A percentile compares a stretch with the other conserved stretches of the same genome.
Conservation (phyloP, 2,797 vertebrate genomes). For the Spinus olivaceus region DNA sequence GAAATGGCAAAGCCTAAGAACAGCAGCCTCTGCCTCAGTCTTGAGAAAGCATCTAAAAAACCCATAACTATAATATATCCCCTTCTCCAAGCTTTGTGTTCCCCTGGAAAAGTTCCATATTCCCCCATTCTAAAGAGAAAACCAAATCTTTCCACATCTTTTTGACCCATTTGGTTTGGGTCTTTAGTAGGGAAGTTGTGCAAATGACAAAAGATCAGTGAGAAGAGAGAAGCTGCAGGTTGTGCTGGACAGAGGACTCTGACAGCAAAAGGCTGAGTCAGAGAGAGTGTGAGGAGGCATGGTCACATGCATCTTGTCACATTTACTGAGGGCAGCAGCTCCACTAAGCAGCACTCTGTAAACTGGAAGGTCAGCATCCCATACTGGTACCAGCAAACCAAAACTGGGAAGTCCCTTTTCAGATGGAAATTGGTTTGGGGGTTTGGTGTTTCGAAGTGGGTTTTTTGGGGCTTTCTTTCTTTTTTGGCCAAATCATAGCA, state of each 20-base stretch:
- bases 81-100: not conserved
- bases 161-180: not conserved
- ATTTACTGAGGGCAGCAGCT: not conserved
- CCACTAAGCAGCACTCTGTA: not conserved
- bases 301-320: not conserved
- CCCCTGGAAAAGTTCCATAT: not conserved
- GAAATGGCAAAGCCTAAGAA: not conserved
- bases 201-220: not conserved
- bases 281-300: not conserved
- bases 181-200: not conserved
- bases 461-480: not conserved
- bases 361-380: not conserved
- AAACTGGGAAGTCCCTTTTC: not conserved
- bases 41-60: not conserved
- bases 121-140: not conserved
- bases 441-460: not conserved
- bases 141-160: not conserved
- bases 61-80: fast-evolving
- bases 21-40: not conserved
- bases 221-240: not conserved
- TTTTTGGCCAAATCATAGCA: not conserved
- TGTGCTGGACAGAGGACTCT: not conserved
- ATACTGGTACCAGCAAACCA: fast-evolving
- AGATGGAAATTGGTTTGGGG: not conserved
- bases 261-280: not conserved